Evolutionary conservation across 35 echinoderm and acorn worm genomes (phyloP).

Genomic region (Diadema setosum): DNA sequence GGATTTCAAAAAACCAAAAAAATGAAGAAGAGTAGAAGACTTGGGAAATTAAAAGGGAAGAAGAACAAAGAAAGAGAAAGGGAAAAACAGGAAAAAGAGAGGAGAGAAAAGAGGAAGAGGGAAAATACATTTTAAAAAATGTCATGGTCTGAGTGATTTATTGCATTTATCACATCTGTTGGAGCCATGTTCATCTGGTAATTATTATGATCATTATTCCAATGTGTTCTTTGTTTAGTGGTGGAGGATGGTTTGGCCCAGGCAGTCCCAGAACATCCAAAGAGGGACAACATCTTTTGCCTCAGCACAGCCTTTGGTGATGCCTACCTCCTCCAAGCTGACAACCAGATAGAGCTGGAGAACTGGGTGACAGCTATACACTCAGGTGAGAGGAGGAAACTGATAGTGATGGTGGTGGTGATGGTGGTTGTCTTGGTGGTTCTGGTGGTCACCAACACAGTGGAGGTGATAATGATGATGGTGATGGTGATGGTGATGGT

Average conservation of each 20-base stretch:
- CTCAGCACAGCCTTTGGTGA: conserved; percentile 97
- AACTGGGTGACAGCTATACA: conserved; percentile 98
- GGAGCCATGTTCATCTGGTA: too few species aligned
- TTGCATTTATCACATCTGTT: too few species aligned
- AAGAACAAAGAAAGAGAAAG: too few species aligned
- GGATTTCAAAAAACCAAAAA: too few species aligned
- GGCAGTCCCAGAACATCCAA: conserved; percentile 95
- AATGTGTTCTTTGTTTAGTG: conserved; percentile 41
- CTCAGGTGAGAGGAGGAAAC: conserved; percentile 53
- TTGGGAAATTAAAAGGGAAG: too few species aligned
- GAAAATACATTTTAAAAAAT: too few species aligned
- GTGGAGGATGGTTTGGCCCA: conserved; percentile 88
- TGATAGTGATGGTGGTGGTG: not conserved
- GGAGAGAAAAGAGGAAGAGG: too few species aligned
- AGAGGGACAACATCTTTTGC: conserved; percentile 96
- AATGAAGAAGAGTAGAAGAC: too few species aligned
- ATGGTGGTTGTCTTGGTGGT: not conserved
- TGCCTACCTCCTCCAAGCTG: conserved; percentile 82
- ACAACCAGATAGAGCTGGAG: conserved; percentile 89
- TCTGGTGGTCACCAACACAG: too few species aligned
- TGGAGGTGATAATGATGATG: not conserved
- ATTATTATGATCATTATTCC: not conserved
- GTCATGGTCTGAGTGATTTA: too few species aligned
- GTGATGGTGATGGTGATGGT: not conserved
- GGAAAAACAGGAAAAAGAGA: too few species aligned